A percentile compares a stretch with the other conserved stretches of the same genome.
Conservation (phyloP, 2,113 vertebrate species). For the Psettodes erumei region DNA sequence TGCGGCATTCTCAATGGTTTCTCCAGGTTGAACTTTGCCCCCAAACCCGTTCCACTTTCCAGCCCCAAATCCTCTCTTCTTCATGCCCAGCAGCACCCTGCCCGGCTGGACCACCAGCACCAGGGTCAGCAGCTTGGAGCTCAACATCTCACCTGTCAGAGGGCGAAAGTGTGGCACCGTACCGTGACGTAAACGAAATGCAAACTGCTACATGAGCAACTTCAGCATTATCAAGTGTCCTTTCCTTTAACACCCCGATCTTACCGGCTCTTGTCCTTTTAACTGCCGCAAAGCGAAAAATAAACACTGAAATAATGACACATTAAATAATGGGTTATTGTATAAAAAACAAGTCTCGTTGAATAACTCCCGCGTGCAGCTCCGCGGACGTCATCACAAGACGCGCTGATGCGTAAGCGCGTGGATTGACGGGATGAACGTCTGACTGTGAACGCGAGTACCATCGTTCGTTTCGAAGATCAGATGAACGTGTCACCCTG, state of each 20-base stretch:
- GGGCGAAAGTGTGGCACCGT: too few relatives aligned
- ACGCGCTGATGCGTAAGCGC: not conserved
- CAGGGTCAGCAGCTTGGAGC: constrained; percentile 87
- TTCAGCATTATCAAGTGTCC: too few relatives aligned
- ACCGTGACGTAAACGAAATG: accelerated
- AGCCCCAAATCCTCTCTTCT: constrained; percentile 94
- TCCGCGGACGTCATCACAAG: not conserved
- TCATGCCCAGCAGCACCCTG: constrained; percentile 92
- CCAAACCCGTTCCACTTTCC: constrained; percentile 97
- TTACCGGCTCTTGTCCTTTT: not conserved
- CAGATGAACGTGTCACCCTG: constrained; percentile 43
- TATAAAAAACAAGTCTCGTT: not conserved
- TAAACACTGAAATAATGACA: not conserved
- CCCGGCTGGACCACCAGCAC: constrained; percentile 90
- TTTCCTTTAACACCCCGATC: not conserved
- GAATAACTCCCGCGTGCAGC: constrained; percentile 40
- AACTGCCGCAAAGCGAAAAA: accelerated
- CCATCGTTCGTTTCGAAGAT: not conserved
- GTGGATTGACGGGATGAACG: not conserved
- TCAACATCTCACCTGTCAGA: constrained; percentile 79
- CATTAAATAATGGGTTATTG: accelerated
- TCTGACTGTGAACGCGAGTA: accelerated
- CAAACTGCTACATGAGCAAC: not conserved
- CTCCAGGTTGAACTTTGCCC: constrained; percentile 91
- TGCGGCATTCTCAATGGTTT: constrained; percentile 91